A percentile compares a stretch with the other conserved stretches of the same genome.
These are phyloP conservation scores for Athene noctua DNA, from an alignment of 2,113 vertebrate species.

Conservation along the genomic window DNA sequence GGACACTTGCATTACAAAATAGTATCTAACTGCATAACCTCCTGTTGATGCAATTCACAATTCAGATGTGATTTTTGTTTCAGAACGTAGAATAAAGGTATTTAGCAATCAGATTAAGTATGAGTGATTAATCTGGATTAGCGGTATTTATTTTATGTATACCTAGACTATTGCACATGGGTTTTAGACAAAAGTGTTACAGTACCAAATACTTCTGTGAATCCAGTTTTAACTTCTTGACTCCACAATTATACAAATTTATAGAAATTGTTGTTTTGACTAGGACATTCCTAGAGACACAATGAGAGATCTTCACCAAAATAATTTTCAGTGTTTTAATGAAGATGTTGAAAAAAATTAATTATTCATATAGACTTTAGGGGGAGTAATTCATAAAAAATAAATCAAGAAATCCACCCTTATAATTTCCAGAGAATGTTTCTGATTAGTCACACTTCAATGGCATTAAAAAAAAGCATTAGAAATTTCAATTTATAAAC, in stretches of 20 bases:
- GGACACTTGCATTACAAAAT: neutral
- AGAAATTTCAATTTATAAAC: conserved; percentile 38
- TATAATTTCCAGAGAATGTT: conserved; percentile 13
- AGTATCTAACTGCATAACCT: neutral
- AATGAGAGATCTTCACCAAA: neutral
- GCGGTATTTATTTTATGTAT: neutral
- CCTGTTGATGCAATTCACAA: neutral
- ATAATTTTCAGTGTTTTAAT: neutral
- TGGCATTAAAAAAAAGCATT: neutral
- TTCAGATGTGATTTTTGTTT: neutral
- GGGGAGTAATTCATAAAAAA: neutral
- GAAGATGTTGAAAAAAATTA: neutral
- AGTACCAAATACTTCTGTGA: neutral
- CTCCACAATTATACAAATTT: neutral
- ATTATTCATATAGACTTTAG: neutral
- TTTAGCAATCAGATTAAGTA: neutral
- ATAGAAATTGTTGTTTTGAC: neutral
- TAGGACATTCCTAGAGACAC: neutral
- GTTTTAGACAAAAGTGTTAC: neutral
- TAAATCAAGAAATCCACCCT: neutral
- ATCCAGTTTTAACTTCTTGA: neutral
- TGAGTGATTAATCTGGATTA: neutral
- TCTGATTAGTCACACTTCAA: neutral
- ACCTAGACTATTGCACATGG: accelerated
- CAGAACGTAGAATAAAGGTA: neutral